Conservation (phyloP, 2,113 vertebrate species). For the Solea solea region DNA sequence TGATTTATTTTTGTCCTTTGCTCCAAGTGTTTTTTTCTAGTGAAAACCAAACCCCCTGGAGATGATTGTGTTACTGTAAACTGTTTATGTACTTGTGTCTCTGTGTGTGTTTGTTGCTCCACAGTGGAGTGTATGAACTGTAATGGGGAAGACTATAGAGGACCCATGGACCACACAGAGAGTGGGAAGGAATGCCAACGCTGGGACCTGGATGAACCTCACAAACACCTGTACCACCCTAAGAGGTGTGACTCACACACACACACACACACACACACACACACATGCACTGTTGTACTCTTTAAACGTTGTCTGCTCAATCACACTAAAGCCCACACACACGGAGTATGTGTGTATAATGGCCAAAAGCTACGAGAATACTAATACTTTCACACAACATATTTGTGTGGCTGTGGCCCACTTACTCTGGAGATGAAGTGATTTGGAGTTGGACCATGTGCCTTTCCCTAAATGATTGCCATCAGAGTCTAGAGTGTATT, state of each 20-base stretch:
- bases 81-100: slow-evolving; percentile 18
- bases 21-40: not conserved
- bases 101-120: slow-evolving; percentile 7
- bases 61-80: slow-evolving; percentile 5
- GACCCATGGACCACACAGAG: slow-evolving; percentile 97
- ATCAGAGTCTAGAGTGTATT: slow-evolving; percentile 34
- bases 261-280: not conserved
- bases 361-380: slow-evolving; percentile 8
- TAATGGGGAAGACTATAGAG: slow-evolving; percentile 95
- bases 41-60: not conserved
- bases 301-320: slow-evolving; percentile 4
- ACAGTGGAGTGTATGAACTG: slow-evolving; percentile 95
- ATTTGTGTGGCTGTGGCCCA: slow-evolving; percentile 1
- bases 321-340: slow-evolving; percentile 21
- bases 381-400: not conserved
- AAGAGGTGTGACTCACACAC: slow-evolving; percentile 85
- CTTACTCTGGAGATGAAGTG: slow-evolving; percentile 39
- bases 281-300: slow-evolving; percentile 1
- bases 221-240: slow-evolving; percentile 91
- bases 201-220: slow-evolving; percentile 94
- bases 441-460: slow-evolving; percentile 34
- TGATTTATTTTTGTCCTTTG: slow-evolving; percentile 9
- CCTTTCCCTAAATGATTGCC: slow-evolving; percentile 38
- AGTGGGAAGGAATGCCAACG: slow-evolving; percentile 95
- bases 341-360: not conserved